Evolutionary conservation across 2,888 invertebrate species (phyloP), one percentile per base, ranked within the genome.

Genomic region (Parelbella ahira): DNA sequence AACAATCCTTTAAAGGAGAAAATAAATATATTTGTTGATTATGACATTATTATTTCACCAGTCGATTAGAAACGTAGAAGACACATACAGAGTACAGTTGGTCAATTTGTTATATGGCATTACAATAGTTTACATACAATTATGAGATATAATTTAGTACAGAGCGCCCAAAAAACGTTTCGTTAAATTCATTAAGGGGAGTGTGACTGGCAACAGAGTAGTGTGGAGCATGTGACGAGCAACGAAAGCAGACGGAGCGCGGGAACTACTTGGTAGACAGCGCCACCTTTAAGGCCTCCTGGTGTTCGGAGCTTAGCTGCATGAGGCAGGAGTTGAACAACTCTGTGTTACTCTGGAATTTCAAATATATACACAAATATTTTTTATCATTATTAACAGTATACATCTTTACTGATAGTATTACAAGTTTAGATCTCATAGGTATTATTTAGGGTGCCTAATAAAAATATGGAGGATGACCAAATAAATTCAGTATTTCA

Each of bases 301-400:
- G 94, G 74, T 96, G 94, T 60, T 96, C 95, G 41, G 91, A 89
- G 56, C 92, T 90, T 55, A 98, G 88, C 54, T 91, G 91, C 68
- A 90, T 90, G 57, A 95, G 88, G 66, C 95, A 94, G n/a, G 92
- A 91, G 68, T 93, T 92, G 83, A 95, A 95, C 57, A 96, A 87
- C 53, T 94, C 92, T 21, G 90, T 90, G 74, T 94, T 95, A 50
- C 88, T 90, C 93, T 94, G 89, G 10, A 89, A 67, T 51, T 0
- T 9, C n/a, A n/a, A n/a, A n/a, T n/a, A n/a, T n/a, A n/a, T n/a
- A n/a, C n/a, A n/a, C n/a, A n/a, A n/a, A n/a, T n/a, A n/a, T n/a
- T n/a, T n/a, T n/a, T n/a, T n/a, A n/a, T n/a, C n/a, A n/a, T n/a
- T n/a, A n/a, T n/a, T n/a, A n/a, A n/a, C n/a, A n/a, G n/a, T n/a